A percentile compares a stretch with the other conserved stretches of the same genome.
Conservation (phyloP, 2,113 vertebrate genomes). For the Muscicapa adusta region DNA sequence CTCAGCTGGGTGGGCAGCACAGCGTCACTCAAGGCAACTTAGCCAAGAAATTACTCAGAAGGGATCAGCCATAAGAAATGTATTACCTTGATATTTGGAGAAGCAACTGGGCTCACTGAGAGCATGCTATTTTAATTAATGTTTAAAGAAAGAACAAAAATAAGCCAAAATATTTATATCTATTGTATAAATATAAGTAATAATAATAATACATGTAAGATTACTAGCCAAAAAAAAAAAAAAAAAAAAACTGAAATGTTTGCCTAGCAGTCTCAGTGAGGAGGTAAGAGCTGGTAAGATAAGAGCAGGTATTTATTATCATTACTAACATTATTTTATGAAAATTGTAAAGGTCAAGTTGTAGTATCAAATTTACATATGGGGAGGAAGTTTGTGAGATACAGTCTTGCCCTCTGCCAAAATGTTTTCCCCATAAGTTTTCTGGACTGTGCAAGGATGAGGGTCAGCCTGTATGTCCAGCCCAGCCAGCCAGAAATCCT, state of each 20-base stretch:
- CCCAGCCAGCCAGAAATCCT: conserved; percentile 3
- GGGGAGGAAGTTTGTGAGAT: background rate
- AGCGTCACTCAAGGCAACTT: background rate
- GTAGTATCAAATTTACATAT: background rate
- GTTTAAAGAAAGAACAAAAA: background rate
- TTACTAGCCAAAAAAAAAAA: background rate
- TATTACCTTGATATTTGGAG: background rate
- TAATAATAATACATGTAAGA: background rate
- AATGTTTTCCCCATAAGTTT: background rate
- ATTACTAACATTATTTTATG: background rate
- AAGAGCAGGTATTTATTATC: background rate
- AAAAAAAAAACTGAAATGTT: background rate
- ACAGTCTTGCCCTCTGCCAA: background rate
- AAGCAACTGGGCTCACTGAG: background rate
- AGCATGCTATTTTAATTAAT: background rate
- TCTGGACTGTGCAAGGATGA: background rate
- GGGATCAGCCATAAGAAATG: background rate
- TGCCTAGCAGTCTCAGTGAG: background rate
- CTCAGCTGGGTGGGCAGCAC: background rate
- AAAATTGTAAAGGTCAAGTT: background rate
- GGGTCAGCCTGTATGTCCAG: background rate
- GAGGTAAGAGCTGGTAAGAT: background rate
- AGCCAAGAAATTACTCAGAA: background rate
- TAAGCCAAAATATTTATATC: background rate
- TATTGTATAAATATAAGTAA: too few relatives aligned